Evolutionary conservation across 2,888 invertebrate species (phyloP), one percentile per base, ranked within the genome.

Genomic region (Cheilosia grossa): DNA sequence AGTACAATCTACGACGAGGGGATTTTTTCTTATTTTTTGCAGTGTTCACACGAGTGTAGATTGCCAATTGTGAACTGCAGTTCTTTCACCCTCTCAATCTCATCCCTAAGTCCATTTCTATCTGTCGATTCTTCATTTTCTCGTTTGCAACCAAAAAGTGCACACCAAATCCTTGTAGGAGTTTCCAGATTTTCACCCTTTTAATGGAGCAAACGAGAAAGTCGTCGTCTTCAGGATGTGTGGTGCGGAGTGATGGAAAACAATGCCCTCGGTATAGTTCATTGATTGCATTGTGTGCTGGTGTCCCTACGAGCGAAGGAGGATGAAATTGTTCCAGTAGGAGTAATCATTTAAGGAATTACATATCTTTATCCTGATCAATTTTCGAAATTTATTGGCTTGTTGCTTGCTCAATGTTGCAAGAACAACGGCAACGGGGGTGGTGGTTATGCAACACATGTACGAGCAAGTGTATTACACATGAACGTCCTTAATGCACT

Each of bases 311-410:
- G 21, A 64, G 53, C 56, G 40, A 30, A 69, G 59, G 49, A 74
- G 69, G 56, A 74, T 80, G 58, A 53, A 69, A 73, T 69, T 74
- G 73, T 70, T 83, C 83, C 83, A 80, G 69, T 54, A 74, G 83
- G 69, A 74, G 83, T 83, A 80, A 80, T 83, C 83, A 83, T 83
- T 83, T 83, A 83, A 83, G 78, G 69, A 83, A 83, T 80, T 80
- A 83, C 83, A 83, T 53, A 74, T 83, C 83, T 83, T 80, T 80
- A 83, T 83, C 80, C 83, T 74, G 83, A 83, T 83, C 83, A 83
- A 83, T 83, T 83, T 83, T 80, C 58, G 53, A 64, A 80, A 83
- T 80, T 83, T 83, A 80, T 83, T 80, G 83, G 73, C 83, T 69
- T 80, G 83, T 83, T 83, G 80, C 83, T 80, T 80, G 64, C 30